These are phyloP conservation scores for Sarcophaga variegata DNA, from an alignment of 2,888 invertebrate species.

Conservation along the genomic window DNA sequence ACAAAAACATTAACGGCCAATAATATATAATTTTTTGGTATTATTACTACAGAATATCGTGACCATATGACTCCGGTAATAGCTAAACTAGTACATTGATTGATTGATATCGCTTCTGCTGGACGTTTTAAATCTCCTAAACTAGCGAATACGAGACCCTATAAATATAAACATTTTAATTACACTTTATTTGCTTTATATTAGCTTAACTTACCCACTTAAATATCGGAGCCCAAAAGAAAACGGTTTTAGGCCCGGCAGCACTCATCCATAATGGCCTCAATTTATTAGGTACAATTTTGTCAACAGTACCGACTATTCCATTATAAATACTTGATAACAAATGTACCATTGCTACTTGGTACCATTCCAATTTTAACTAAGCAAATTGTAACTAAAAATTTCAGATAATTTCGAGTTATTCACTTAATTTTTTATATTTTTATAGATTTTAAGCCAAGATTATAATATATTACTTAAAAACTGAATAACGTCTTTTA, in stretches of 20 bases:
- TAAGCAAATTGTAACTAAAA: too few species aligned
- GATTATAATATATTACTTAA: too few species aligned
- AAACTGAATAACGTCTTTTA: too few species aligned
- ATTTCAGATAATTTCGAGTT: too few species aligned
- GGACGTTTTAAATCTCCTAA: slow-evolving; percentile 93
- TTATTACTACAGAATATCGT: slow-evolving; percentile 95
- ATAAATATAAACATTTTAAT: slow-evolving; percentile 76
- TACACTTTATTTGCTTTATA: neutral
- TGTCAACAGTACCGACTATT: slow-evolving; percentile 70
- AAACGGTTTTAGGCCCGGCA: slow-evolving; percentile 75
- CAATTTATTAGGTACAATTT: slow-evolving; percentile 70
- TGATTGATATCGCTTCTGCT: slow-evolving; percentile 90
- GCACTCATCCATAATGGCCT: slow-evolving; percentile 74
- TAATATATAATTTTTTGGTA: slow-evolving; percentile 96
- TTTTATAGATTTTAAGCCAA: too few species aligned
- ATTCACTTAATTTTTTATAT: too few species aligned
- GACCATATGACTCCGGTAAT: slow-evolving; percentile 96
- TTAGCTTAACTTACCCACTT: slow-evolving; percentile 74
- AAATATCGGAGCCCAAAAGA: slow-evolving; percentile 76
- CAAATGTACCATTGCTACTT: slow-evolving; percentile 14
- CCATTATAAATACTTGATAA: slow-evolving; percentile 69
- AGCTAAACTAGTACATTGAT: slow-evolving; percentile 90
- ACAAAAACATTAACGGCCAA: slow-evolving; percentile 98
- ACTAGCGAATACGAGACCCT: slow-evolving; percentile 90
- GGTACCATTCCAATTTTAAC: too few species aligned